phyloP scores from a whole-genome alignment of 2,888 invertebrate species.

The Eupithecia abbreviata region DNA sequence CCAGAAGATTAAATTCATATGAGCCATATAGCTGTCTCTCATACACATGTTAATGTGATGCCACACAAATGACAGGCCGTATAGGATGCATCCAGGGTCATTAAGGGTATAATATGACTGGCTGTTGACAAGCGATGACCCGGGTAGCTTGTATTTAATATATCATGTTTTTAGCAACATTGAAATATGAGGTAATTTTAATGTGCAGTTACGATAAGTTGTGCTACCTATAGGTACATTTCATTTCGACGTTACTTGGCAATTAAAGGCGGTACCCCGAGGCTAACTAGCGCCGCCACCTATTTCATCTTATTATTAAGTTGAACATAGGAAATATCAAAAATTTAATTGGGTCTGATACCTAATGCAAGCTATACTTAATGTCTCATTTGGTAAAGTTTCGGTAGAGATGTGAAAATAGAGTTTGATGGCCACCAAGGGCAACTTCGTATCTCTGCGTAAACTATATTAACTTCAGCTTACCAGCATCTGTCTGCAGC shows the following conservation, averaged over 20 bases:
- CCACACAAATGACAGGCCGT: slow-evolving; percentile 39
- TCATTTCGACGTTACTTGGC: neutral
- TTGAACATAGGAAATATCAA: too few species aligned
- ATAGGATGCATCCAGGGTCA: slow-evolving; percentile 14
- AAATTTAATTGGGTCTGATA: too few species aligned
- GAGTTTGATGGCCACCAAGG: too few species aligned
- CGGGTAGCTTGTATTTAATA: neutral
- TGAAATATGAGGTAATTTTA: neutral
- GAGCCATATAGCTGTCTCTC: neutral
- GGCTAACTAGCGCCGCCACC: too few species aligned
- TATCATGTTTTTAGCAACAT: neutral
- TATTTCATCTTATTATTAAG: too few species aligned
- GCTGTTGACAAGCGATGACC: neutral
- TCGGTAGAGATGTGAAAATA: too few species aligned
- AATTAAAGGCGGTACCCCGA: too few species aligned
- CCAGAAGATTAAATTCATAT: neutral
- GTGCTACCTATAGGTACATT: neutral
- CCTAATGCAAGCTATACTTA: too few species aligned
- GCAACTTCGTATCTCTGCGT: too few species aligned
- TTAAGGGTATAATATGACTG: neutral
- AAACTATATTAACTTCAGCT: too few species aligned
- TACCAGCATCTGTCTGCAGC: too few species aligned
- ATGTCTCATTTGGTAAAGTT: too few species aligned
- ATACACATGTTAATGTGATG: slow-evolving; percentile 42
- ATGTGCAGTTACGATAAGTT: neutral